Conservation (phyloP, 2,888 invertebrate species). For the Ditylenchus weischeri region DNA sequence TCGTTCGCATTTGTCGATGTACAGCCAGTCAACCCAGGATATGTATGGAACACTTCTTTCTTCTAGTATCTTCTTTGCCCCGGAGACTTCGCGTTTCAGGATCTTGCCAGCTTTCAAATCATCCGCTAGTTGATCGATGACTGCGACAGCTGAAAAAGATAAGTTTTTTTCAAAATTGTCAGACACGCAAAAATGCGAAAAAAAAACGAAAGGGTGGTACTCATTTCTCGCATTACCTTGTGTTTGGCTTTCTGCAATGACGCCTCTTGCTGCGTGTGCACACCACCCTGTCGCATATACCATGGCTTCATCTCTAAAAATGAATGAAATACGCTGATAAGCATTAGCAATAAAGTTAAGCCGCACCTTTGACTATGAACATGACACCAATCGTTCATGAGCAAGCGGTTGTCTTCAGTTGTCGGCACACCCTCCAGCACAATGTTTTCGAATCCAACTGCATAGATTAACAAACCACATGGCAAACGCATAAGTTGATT, state of each 20-base stretch:
- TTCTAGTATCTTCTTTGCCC: slow-evolving; percentile 11
- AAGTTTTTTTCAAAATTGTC: too few relatives aligned
- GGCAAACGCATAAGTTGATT: slow-evolving; percentile 52
- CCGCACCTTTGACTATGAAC: slow-evolving; percentile 35
- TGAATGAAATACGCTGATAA: too few relatives aligned
- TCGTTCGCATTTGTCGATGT: slow-evolving; percentile 48
- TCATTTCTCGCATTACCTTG: slow-evolving; percentile 27
- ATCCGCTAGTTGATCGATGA: slow-evolving; percentile 41
- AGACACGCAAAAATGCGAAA: too few relatives aligned
- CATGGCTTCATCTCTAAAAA: neutral
- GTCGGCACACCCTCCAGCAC: slow-evolving; percentile 44
- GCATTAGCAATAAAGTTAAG: too few relatives aligned
- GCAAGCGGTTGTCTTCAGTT: slow-evolving; percentile 40
- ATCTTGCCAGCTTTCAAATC: slow-evolving; percentile 31
- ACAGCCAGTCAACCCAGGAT: slow-evolving; percentile 39
- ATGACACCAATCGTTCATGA: slow-evolving; percentile 51
- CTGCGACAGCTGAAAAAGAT: slow-evolving; percentile 15
- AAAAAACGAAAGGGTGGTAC: slow-evolving; percentile 4
- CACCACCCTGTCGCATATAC: slow-evolving; percentile 42
- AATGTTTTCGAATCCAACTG: slow-evolving; percentile 54
- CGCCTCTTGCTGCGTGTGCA: slow-evolving; percentile 51
- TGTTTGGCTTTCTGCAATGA: slow-evolving; percentile 54
- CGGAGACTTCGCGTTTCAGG: neutral
- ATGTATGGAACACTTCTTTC: slow-evolving; percentile 36
- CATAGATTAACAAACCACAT: slow-evolving; percentile 68